Evolutionary conservation across 2,797 vertebrate species (phyloP).

Genomic region (Avahi laniger): DNA sequence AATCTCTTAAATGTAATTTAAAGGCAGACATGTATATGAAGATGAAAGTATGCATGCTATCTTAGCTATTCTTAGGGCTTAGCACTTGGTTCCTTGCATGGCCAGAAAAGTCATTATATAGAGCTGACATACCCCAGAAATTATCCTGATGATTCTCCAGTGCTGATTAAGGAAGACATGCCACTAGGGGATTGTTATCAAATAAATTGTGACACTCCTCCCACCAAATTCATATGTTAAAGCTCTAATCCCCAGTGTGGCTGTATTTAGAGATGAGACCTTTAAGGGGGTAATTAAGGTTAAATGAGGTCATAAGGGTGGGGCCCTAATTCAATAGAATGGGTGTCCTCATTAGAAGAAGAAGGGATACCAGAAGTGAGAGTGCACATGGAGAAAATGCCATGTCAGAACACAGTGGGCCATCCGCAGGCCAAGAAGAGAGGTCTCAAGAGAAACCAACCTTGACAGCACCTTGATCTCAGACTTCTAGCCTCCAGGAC

Average conservation of each 20-base stretch:
- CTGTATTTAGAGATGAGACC: neutral
- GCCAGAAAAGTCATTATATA: neutral
- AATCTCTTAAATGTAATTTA: neutral
- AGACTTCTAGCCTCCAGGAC: neutral
- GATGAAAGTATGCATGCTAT: neutral
- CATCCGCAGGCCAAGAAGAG: neutral
- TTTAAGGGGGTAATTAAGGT: neutral
- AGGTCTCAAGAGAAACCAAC: neutral
- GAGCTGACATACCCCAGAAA: neutral
- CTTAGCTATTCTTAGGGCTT: neutral
- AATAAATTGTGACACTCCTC: neutral
- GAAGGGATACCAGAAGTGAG: neutral
- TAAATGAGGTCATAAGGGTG: neutral
- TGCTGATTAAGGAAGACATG: neutral
- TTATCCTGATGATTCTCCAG: neutral
- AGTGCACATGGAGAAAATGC: neutral
- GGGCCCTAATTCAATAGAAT: neutral
- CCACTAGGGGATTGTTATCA: neutral
- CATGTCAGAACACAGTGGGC: rapidly evolving
- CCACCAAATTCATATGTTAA: neutral
- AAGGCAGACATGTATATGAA: neutral
- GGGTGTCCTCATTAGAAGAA: neutral
- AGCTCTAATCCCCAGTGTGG: neutral
- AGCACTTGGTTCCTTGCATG: neutral
- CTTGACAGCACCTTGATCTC: neutral